Conservation (phyloP, 2,113 vertebrate genomes). For the Podocnemis expansa region DNA sequence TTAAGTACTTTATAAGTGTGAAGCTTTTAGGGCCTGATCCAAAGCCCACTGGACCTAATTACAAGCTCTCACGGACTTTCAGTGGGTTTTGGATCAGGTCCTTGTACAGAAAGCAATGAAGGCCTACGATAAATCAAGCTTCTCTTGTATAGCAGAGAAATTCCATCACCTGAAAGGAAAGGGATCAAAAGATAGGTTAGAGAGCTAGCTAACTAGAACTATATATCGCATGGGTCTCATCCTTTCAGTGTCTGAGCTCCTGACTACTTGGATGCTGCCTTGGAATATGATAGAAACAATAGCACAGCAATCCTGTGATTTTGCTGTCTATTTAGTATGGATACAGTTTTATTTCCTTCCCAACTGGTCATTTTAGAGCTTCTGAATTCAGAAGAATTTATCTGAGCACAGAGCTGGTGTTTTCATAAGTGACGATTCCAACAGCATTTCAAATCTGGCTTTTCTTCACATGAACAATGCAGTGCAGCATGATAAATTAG, state of each 20-base stretch:
- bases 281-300: neutral
- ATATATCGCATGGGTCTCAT: fast-evolving
- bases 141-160: neutral
- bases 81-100: neutral
- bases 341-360: neutral
- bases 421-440: neutral
- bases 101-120: neutral
- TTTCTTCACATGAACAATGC: neutral
- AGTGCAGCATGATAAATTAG: neutral
- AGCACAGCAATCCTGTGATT: neutral
- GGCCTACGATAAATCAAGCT: neutral
- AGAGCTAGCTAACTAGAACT: no score
- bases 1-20: neutral
- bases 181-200: neutral
- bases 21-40: neutral
- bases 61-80: neutral
- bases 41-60: neutral
- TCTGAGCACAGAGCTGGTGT: neutral
- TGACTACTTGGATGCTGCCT: neutral
- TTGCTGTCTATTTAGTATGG: neutral
- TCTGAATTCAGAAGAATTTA: neutral
- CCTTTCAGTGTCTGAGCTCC: neutral
- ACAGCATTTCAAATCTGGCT: neutral
- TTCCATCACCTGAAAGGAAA: neutral
- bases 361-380: fast-evolving